Evolutionary conservation across 2,797 vertebrate genomes (phyloP).

Genomic region (Carcharodon carcharias): DNA sequence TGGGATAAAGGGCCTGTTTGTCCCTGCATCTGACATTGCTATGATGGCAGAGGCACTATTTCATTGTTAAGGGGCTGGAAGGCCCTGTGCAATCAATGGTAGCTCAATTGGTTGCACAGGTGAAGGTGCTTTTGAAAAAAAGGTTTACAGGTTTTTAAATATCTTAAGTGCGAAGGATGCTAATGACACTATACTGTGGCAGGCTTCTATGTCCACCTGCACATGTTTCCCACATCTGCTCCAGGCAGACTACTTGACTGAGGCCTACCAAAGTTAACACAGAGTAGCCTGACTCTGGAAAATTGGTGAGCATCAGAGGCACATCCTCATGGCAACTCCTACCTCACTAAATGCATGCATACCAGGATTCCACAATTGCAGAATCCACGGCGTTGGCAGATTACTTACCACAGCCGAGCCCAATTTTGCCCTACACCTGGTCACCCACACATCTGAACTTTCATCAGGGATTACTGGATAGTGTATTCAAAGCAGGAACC

Average conservation of each 20-base stretch:
- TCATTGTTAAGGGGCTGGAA: neutral
- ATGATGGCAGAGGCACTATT: too few relatives aligned
- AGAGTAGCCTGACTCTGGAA: constrained; percentile 5
- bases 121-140: neutral
- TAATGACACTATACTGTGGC: neutral
- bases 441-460: neutral
- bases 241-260: neutral
- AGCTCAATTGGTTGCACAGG: neutral
- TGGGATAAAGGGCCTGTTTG: neutral
- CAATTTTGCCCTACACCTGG: neutral
- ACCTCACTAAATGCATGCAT: neutral
- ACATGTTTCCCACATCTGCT: neutral
- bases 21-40: neutral
- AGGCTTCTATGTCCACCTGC: neutral
- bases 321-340: neutral
- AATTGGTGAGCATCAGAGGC: neutral
- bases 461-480: neutral
- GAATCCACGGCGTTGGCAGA: neutral
- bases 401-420: neutral
- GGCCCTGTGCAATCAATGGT: neutral
- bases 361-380: neutral
- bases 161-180: neutral
- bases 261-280: neutral
- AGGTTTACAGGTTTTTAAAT: neutral
- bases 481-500: neutral